Percentiles rank a stretch among this genome's conserved stretches.
Evolutionary conservation across 2,888 invertebrate species (phyloP).

Genomic region (Dasysyrphus tricinctus): DNA sequence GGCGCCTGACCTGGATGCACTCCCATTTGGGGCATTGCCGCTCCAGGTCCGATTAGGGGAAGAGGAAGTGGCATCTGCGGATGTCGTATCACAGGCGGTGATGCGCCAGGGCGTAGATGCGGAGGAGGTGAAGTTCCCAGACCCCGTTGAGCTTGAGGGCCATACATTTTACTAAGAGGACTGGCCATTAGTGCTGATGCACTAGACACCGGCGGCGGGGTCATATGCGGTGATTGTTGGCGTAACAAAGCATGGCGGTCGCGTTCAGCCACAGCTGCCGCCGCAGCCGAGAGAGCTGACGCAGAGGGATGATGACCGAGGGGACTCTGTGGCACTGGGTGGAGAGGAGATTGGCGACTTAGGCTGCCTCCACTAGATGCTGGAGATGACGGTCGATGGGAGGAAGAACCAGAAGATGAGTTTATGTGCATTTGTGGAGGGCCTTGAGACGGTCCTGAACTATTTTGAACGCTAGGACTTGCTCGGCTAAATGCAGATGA

Average conservation of each 20-base stretch:
- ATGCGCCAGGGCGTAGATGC: conserved; percentile 83
- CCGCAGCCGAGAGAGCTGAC: conserved; percentile 83
- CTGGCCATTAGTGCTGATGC: conserved; percentile 83
- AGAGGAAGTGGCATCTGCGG: conserved; percentile 84
- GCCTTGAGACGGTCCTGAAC: conserved; percentile 78
- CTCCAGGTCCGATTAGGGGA: conserved; percentile 82
- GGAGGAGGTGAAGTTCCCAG: conserved; percentile 84
- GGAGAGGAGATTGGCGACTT: conserved; percentile 83
- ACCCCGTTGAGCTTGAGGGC: conserved; percentile 85
- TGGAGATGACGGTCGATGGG: conserved; percentile 83
- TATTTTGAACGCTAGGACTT: conserved; percentile 83
- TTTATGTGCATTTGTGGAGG: conserved; percentile 77
- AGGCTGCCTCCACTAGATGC: conserved; percentile 81
- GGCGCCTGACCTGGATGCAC: conserved; percentile 91
- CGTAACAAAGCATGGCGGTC: conserved; percentile 83
- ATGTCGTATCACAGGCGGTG: conserved; percentile 85
- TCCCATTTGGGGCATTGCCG: conserved; percentile 82
- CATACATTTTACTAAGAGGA: conserved; percentile 83
- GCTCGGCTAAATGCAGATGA: conserved; percentile 83
- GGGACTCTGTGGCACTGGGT: conserved; percentile 83
- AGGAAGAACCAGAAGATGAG: conserved; percentile 77
- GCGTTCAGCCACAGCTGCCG: conserved; percentile 83
- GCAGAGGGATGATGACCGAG: conserved; percentile 83
- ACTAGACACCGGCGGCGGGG: conserved; percentile 84
- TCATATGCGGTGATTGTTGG: conserved; percentile 84